Conservation (phyloP, 2,888 invertebrate species). For the Bugula neritina region DNA sequence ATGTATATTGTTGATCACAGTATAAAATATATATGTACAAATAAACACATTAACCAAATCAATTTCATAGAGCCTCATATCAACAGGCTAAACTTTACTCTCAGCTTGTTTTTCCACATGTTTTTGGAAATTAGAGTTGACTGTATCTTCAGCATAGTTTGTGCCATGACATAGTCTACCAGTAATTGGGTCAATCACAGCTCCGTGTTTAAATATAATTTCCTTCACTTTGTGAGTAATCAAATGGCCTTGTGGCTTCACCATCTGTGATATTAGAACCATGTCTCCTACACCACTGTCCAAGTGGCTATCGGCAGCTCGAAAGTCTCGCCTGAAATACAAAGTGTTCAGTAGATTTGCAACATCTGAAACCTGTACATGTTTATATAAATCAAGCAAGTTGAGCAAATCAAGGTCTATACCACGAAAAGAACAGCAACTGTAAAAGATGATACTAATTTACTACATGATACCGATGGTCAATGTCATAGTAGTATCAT, state of each 20-base stretch:
- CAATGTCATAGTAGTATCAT: too few species aligned
- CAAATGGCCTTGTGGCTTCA: neutral
- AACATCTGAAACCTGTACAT: too few species aligned
- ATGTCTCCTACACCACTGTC: constrained; percentile 16
- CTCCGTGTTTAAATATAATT: constrained; percentile 11
- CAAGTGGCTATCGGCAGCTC: neutral
- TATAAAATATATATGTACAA: too few species aligned
- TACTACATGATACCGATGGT: too few species aligned
- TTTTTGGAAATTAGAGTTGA: neutral
- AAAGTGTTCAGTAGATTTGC: too few species aligned
- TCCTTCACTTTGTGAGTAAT: constrained; percentile 13
- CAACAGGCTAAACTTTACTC: neutral
- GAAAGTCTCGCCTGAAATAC: constrained; percentile 2
- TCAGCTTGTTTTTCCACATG: neutral
- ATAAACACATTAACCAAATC: too few species aligned
- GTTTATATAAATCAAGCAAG: too few species aligned
- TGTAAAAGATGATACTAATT: too few species aligned
- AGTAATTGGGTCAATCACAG: constrained; percentile 14
- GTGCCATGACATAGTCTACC: constrained; percentile 24
- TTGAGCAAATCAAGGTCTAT: too few species aligned
- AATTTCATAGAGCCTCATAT: too few species aligned
- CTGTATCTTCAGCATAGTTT: neutral
- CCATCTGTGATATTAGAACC: constrained; percentile 4
- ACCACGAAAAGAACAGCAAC: too few species aligned
- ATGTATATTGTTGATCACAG: too few species aligned